Conservation (phyloP, 2,888 invertebrate genomes). For the Phorcus lineatus region DNA sequence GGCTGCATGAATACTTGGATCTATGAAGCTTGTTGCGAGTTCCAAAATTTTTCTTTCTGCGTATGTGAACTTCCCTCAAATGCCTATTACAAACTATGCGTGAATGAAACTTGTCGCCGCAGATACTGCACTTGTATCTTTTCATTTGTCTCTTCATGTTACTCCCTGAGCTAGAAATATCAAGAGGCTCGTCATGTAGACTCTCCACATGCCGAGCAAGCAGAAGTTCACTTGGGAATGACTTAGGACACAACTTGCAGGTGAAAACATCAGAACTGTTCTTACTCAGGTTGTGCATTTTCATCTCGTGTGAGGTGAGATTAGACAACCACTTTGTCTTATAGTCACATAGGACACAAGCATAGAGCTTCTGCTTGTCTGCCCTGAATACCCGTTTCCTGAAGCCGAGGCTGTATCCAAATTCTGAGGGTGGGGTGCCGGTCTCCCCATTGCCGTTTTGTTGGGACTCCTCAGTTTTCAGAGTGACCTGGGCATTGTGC, state of each 20-base stretch:
- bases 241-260: conserved; percentile 51
- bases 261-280: conserved; percentile 19
- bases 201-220: conserved; percentile 66
- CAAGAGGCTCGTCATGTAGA: conserved; percentile 39
- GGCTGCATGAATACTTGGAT: conserved; percentile 54
- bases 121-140: conserved; percentile 69
- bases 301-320: conserved; percentile 92
- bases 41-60: conserved; percentile 52
- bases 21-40: conserved; percentile 51
- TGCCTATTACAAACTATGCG: conserved; percentile 65
- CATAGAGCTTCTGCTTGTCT: conserved; percentile 81
- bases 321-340: conserved; percentile 92
- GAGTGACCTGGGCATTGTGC: conserved; percentile 72
- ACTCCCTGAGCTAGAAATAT: conserved; percentile 30
- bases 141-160: conserved; percentile 37
- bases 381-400: conserved; percentile 31
- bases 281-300: conserved; percentile 73
- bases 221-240: conserved; percentile 72
- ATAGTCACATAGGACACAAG: conserved; percentile 92
- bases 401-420: conserved; percentile 27
- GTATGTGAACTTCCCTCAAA: conserved; percentile 67
- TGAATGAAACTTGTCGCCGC: conserved; percentile 66
- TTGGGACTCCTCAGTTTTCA: conserved; percentile 55
- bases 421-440: conserved; percentile 28
- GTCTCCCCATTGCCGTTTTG: conserved; percentile 39